Percentiles rank a stretch among this genome's conserved stretches.
Conservation (phyloP, 2,888 invertebrate species). For the Ethmia dodecea region DNA sequence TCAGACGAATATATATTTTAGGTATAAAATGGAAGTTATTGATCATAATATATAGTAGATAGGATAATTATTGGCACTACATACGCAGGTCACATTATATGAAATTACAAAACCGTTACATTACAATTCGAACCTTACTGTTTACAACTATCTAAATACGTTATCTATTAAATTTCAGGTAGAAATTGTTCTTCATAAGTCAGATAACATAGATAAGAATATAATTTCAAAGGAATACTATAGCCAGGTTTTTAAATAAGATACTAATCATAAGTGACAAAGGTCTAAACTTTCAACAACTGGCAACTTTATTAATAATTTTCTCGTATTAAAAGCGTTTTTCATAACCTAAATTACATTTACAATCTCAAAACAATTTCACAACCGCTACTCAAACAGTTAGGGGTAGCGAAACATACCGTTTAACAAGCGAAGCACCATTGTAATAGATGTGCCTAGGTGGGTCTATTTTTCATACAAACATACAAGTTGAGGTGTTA, state of each 20-base stretch:
- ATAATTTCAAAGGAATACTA: conserved; percentile 1
- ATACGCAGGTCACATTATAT: conserved; percentile 63
- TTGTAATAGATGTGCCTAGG: conserved; percentile 46
- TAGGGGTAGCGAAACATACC: conserved; percentile 13
- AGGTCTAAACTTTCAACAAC: conserved; percentile 31
- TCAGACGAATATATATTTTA: conserved; percentile 36
- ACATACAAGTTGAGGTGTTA: conserved; percentile 20
- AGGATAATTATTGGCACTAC: conserved; percentile 63
- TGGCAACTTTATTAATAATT: conserved; percentile 44
- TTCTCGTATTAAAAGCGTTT: conserved; percentile 28
- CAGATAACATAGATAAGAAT: conserved; percentile 14
- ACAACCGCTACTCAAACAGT: conserved; percentile 59
- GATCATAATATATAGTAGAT: conserved; percentile 43
- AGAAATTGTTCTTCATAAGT: conserved; percentile 17
- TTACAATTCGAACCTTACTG: conserved; percentile 20
- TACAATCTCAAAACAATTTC: conserved; percentile 56
- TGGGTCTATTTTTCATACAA: conserved; percentile 26
- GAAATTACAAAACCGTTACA: conserved; percentile 56
- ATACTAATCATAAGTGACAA: conserved; percentile 19
- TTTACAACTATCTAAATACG: conserved; percentile 36
- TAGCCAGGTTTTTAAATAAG: conserved; percentile 1
- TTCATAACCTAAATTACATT: conserved; percentile 40
- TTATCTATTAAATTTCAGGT: conserved; percentile 22
- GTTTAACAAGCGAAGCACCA: conserved; percentile 56
- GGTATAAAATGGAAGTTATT: conserved; percentile 47